These are phyloP conservation scores for Montipora capitata DNA, from an alignment of 92 coral and sea anemone species.

Conservation along the genomic window DNA sequence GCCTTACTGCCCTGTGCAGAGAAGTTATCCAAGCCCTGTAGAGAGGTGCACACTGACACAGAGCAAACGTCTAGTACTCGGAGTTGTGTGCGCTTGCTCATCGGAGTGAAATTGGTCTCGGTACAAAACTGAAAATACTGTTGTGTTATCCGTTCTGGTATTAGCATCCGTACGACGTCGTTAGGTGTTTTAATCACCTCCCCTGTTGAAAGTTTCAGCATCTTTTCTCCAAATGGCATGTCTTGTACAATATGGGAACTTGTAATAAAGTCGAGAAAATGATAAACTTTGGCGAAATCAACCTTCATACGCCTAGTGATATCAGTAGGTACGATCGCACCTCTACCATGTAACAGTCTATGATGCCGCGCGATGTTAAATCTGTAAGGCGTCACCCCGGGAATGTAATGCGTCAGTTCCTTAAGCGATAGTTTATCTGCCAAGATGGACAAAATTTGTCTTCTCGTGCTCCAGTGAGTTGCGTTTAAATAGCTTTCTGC, in stretches of 20 bases:
- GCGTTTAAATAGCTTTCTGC: conserved; percentile 44
- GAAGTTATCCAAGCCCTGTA: too few species aligned
- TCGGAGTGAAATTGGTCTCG: conserved; percentile 11
- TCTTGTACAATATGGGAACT: too few species aligned
- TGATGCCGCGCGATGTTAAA: conserved; percentile 50
- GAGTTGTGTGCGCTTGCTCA: background rate
- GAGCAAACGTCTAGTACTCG: too few species aligned
- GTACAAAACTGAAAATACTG: too few species aligned
- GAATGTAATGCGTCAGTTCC: conserved; percentile 33
- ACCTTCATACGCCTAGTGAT: conserved; percentile 18
- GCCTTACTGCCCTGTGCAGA: background rate
- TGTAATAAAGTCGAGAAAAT: background rate
- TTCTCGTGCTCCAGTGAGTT: conserved; percentile 47
- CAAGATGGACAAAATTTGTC: conserved; percentile 33
- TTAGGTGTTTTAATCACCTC: background rate
- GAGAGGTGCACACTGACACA: too few species aligned
- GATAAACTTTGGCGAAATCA: too few species aligned
- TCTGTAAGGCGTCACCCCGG: conserved; percentile 24
- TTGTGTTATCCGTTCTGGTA: background rate
- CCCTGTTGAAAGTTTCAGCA: conserved; percentile 8
- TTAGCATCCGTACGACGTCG: background rate
- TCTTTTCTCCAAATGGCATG: background rate
- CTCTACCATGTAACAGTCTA: conserved; percentile 25
- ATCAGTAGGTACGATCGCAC: conserved; percentile 1
- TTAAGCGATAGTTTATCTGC: conserved; percentile 27